Conservation (phyloP, 2,113 vertebrate genomes). For the Tylochromis polylepis region DNA sequence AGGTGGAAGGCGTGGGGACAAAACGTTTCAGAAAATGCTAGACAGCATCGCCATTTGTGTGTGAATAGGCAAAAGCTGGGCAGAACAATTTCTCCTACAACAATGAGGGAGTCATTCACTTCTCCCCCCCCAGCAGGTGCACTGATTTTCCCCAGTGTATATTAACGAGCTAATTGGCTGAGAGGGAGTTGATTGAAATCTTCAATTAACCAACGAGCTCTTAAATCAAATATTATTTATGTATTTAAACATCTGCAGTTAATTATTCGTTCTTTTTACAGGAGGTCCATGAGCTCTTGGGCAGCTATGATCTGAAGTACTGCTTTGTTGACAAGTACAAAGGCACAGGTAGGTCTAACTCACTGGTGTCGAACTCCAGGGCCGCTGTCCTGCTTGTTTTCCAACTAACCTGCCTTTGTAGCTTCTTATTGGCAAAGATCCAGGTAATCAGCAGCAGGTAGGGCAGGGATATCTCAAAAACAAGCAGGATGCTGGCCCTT, state of each 20-base stretch:
- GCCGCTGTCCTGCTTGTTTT: too few relatives aligned
- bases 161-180: not conserved
- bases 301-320: constrained; percentile 89
- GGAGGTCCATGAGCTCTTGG: constrained; percentile 90
- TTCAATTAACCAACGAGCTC: not conserved
- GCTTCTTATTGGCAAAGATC: too few relatives aligned
- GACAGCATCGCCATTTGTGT: constrained; percentile 50
- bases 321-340: constrained; percentile 97
- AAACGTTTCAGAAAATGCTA: constrained; percentile 73
- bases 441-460: too few relatives aligned
- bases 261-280: constrained; percentile 42
- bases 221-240: not conserved
- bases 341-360: constrained; percentile 83
- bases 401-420: too few relatives aligned
- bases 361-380: too few relatives aligned
- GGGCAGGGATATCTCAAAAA: too few relatives aligned
- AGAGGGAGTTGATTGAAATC: not conserved
- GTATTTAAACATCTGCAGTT: not conserved
- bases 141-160: not conserved
- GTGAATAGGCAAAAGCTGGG: constrained; percentile 53
- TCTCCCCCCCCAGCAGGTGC: constrained; percentile 20
- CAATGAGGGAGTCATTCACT: constrained; percentile 39
- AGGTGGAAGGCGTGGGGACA: constrained; percentile 67
- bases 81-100: constrained; percentile 50
- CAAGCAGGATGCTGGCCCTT: too few relatives aligned